Evolutionary conservation across 2,797 vertebrate genomes (phyloP).

Genomic region (Neosilurus mollespiculum): DNA sequence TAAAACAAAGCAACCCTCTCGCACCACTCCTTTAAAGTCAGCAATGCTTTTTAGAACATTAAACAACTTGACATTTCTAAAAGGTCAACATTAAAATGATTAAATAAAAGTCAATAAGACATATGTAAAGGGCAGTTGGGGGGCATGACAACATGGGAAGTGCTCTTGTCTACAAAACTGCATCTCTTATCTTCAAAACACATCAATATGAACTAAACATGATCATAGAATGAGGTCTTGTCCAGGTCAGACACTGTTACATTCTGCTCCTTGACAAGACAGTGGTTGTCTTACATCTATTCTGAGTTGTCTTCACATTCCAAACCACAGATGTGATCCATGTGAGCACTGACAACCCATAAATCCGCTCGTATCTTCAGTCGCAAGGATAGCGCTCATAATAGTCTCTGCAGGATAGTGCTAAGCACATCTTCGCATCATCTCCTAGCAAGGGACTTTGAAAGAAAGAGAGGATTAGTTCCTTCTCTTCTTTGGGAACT

Average conservation of each 20-base stretch:
- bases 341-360: conserved; percentile 25
- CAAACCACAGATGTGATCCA: not conserved
- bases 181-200: not conserved
- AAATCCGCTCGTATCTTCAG: conserved; percentile 29
- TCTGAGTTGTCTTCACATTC: not conserved
- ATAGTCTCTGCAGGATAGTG: conserved; percentile 46
- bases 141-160: conserved; percentile 29
- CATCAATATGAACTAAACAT: conserved; percentile 37
- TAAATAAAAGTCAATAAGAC: conserved; percentile 43
- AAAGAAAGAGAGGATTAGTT: conserved; percentile 42
- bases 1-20: not conserved
- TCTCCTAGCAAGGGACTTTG: conserved; percentile 31
- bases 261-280: conserved; percentile 17
- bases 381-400: conserved; percentile 24
- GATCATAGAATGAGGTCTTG: conserved; percentile 10
- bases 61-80: conserved; percentile 13
- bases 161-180: conserved; percentile 29
- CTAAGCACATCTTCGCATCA: conserved; percentile 44
- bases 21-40: not conserved
- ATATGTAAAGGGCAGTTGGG: conserved; percentile 39
- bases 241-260: conserved; percentile 9
- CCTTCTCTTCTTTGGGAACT: conserved; percentile 33
- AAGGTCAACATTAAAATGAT: conserved; percentile 24
- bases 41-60: not conserved
- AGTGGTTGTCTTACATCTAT: not conserved